Evolutionary conservation across 1,140 invertebrate genomes (phyloP).

Genomic region (Tribolium madens): DNA sequence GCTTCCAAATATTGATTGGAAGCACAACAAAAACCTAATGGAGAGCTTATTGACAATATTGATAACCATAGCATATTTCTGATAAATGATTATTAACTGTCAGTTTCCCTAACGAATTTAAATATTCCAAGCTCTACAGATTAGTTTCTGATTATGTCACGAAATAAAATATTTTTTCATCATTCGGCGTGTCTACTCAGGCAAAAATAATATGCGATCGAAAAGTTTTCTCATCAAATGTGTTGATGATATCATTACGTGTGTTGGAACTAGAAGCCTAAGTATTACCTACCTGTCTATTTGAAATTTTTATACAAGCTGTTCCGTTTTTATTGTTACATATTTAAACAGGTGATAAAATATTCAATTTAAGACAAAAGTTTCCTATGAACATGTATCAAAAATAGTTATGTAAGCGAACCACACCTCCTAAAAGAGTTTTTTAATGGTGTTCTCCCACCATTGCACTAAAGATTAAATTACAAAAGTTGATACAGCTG

Average conservation of each 20-base stretch:
- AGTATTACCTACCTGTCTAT: neutral
- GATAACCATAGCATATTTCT: neutral
- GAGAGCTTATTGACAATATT: neutral
- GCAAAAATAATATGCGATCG: neutral
- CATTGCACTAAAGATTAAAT: too few relatives aligned
- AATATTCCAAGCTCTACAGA: neutral
- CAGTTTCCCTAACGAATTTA: neutral
- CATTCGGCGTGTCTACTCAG: neutral
- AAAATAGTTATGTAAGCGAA: too few relatives aligned
- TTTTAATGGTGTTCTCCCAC: too few relatives aligned
- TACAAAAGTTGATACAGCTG: too few relatives aligned
- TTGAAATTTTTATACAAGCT: neutral
- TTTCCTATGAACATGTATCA: too few relatives aligned
- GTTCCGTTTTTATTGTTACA: too few relatives aligned
- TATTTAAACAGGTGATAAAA: too few relatives aligned
- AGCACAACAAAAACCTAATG: neutral
- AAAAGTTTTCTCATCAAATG: neutral
- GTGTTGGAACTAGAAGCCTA: neutral
- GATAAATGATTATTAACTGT: neutral
- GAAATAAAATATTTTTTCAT: neutral
- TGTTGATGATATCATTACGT: neutral
- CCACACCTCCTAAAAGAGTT: too few relatives aligned
- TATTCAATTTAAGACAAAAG: too few relatives aligned
- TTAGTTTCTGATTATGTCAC: neutral
- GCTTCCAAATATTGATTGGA: neutral